phyloP scores from a whole-genome alignment of 2,888 invertebrate genomes.

The Andrena flavipes region DNA sequence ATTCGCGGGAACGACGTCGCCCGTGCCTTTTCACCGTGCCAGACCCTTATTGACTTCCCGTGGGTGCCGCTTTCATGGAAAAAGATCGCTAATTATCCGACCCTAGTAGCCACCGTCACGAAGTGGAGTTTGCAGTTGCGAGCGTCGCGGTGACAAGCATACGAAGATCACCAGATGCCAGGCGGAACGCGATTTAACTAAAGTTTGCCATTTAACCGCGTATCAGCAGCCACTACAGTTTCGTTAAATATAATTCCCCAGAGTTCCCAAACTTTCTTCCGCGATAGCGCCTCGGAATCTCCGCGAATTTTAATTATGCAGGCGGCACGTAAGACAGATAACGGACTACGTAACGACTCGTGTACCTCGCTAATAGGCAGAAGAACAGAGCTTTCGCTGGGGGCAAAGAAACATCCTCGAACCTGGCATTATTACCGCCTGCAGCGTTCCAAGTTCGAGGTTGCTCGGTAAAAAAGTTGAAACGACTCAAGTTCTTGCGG shows the following conservation, averaged over 20 bases:
- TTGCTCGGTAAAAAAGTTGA: constrained; percentile 37
- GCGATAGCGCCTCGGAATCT: constrained; percentile 2
- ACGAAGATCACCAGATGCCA: neutral
- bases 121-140: neutral
- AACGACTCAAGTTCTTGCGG: constrained; percentile 32
- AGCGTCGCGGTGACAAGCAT: neutral
- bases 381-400: neutral
- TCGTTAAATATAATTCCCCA: neutral
- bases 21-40: neutral
- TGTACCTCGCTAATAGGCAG: neutral
- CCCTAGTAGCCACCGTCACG: neutral
- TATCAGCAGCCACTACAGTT: neutral
- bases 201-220: neutral
- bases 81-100: neutral
- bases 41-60: neutral
- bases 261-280: constrained; percentile 16
- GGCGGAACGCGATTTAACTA: neutral
- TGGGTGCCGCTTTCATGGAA: neutral
- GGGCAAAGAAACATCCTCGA: constrained; percentile 21
- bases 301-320: constrained; percentile 50
- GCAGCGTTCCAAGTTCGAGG: constrained; percentile 36
- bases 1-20: neutral
- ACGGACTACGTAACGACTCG: constrained; percentile 10
- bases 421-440: constrained; percentile 29
- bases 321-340: constrained; percentile 18